These are phyloP conservation scores for Atherix ibis DNA, from an alignment of 2,888 invertebrate genomes.

Conservation along the genomic window DNA sequence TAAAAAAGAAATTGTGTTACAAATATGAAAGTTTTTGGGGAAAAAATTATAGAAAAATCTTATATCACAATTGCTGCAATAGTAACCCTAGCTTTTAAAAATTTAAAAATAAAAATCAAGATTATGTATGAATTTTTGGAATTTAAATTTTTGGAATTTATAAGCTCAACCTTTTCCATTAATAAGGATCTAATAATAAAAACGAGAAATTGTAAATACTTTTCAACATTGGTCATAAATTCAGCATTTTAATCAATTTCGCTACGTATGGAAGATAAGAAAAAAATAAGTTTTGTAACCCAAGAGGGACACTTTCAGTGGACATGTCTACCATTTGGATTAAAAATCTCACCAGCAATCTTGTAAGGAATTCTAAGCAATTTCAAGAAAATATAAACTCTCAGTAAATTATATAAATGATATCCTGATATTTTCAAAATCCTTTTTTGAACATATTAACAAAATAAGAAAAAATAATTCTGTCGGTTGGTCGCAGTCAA, in stretches of 20 bases:
- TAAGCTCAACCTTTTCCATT: constrained; percentile 13
- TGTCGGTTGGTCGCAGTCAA: no score
- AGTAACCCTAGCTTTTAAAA: constrained; percentile 14
- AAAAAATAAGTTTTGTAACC: constrained; percentile 13
- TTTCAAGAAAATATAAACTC: constrained; percentile 12
- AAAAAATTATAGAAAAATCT: no score
- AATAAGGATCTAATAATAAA: constrained; percentile 9
- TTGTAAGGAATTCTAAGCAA: constrained; percentile 14
- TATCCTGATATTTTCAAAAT: no score
- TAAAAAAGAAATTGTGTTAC: no score
- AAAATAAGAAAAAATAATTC: no score
- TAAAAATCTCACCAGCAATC: constrained; percentile 12
- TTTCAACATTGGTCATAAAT: constrained; percentile 11
- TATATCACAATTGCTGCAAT: constrained; percentile 9
- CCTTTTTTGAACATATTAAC: no score
- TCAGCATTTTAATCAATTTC: constrained; percentile 14
- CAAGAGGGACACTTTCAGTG: constrained; percentile 14
- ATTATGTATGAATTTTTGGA: constrained; percentile 12
- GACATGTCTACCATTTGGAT: constrained; percentile 13
- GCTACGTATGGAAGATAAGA: constrained; percentile 11
- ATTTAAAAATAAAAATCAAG: constrained; percentile 13
- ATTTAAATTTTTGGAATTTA: constrained; percentile 12
- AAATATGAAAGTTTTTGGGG: no score
- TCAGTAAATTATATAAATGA: no score
- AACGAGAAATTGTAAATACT: constrained; percentile 7